Conservation (phyloP, 1,140 invertebrate genomes). For the Delia radicum region DNA sequence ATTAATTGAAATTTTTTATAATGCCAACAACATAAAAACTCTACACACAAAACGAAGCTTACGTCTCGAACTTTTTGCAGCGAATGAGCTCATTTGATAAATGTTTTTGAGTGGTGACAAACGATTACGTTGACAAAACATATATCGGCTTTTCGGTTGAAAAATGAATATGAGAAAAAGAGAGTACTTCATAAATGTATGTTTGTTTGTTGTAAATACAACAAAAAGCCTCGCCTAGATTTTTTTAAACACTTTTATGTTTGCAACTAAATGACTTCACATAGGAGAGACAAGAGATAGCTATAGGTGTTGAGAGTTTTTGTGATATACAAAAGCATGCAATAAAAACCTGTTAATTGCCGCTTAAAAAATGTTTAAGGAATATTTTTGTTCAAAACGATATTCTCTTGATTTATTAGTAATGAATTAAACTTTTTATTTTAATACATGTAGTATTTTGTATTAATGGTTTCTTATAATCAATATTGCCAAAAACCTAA, state of each 20-base stretch:
- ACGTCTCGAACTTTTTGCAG: conserved; percentile 19
- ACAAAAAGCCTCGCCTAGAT: conserved; percentile 30
- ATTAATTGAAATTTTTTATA: not conserved
- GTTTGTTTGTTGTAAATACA: not conserved
- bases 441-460: too few species aligned
- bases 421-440: too few species aligned
- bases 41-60: conserved; percentile 23
- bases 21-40: conserved; percentile 15
- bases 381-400: not conserved
- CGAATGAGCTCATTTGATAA: conserved; percentile 15
- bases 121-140: conserved; percentile 22
- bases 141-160: conserved; percentile 6
- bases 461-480: too few species aligned
- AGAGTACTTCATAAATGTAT: not conserved
- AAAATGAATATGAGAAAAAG: conserved; percentile 5
- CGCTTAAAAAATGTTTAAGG: not conserved
- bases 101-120: conserved; percentile 22
- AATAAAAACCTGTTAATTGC: conserved; percentile 11
- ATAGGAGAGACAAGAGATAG: conserved; percentile 14
- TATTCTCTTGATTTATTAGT: too few species aligned
- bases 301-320: not conserved
- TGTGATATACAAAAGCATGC: not conserved
- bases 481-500: too few species aligned
- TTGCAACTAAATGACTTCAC: not conserved
- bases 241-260: not conserved